phyloP scores from a whole-genome alignment of 2,888 invertebrate species.

The Morpho deidamia region DNA sequence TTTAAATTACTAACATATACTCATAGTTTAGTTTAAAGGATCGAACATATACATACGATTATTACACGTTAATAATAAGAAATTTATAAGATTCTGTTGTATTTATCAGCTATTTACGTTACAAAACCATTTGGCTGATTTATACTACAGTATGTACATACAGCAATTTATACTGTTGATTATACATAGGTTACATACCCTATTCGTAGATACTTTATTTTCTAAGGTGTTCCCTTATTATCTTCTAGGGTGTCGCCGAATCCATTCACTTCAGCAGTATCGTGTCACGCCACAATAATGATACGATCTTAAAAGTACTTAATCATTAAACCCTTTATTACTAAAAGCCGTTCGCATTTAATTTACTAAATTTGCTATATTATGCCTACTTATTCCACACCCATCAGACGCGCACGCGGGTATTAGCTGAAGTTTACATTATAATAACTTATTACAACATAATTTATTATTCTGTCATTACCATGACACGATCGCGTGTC shows the following conservation, averaged over 20 bases:
- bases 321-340: slow-evolving; percentile 55
- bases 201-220: not conserved
- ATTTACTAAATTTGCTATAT: slow-evolving; percentile 65
- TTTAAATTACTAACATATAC: no score
- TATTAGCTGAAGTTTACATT: slow-evolving; percentile 59
- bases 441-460: slow-evolving; percentile 75
- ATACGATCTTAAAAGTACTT: slow-evolving; percentile 21
- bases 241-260: not conserved
- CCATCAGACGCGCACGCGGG: slow-evolving; percentile 38
- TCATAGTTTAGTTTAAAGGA: no score
- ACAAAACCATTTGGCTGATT: no score
- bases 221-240: no score
- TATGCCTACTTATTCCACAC: slow-evolving; percentile 48
- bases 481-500: slow-evolving; percentile 68
- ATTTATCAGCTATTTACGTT: no score
- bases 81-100: no score
- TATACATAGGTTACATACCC: no score
- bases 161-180: no score
- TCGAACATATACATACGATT: no score
- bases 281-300: slow-evolving; percentile 18
- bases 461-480: slow-evolving; percentile 78
- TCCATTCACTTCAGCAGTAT: not conserved
- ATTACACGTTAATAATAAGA: no score
- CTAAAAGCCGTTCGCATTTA: slow-evolving; percentile 43
- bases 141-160: no score